phyloP scores from a whole-genome alignment of 2,113 vertebrate genomes.

The Colaptes auratus region DNA sequence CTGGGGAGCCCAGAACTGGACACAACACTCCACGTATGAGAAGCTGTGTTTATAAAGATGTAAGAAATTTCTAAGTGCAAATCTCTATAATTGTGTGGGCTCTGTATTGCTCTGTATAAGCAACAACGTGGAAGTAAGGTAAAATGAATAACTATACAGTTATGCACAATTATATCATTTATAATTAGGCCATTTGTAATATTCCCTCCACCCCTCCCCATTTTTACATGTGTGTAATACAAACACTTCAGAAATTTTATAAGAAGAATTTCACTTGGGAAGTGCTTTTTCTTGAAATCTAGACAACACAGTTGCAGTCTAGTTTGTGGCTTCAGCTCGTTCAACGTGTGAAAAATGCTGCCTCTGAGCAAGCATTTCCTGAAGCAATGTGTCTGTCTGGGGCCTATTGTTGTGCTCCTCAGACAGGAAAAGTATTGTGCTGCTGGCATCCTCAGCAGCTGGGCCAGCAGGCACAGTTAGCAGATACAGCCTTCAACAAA shows the following conservation, averaged over 20 bases:
- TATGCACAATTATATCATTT: neutral
- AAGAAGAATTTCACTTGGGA: neutral
- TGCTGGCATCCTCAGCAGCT: neutral
- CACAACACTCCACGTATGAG: neutral
- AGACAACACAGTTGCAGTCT: neutral
- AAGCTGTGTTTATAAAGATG: neutral
- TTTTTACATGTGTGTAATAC: neutral
- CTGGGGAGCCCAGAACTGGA: too few relatives aligned
- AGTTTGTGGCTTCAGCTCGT: neutral
- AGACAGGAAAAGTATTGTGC: conserved; percentile 23
- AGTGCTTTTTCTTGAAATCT: neutral
- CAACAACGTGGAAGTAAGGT: neutral
- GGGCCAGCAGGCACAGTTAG: neutral
- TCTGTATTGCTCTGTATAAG: neutral
- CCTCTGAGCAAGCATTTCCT: neutral
- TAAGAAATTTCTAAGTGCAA: neutral
- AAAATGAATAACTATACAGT: too few relatives aligned
- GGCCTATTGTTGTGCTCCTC: neutral
- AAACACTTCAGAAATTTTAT: neutral
- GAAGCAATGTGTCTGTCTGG: neutral
- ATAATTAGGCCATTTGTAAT: neutral
- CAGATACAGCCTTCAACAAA: neutral
- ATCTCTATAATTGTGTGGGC: neutral
- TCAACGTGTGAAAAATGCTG: neutral
- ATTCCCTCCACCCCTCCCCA: neutral